Evolutionary conservation across 2,113 vertebrate species (phyloP).

Genomic region (Cyphomyrus plagiostoma): DNA sequence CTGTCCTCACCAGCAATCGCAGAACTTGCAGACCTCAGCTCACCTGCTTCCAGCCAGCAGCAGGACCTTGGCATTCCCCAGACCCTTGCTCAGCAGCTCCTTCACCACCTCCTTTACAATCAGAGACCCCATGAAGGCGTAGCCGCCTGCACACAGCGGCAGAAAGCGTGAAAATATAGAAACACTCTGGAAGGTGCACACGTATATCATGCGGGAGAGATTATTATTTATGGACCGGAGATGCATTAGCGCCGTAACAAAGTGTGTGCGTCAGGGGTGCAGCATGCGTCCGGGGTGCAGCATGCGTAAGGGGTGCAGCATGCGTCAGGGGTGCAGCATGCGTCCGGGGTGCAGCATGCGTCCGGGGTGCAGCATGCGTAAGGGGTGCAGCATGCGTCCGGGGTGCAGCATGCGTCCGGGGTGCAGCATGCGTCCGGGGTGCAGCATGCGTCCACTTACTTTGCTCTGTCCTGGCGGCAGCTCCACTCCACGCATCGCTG

Average conservation of each 20-base stretch:
- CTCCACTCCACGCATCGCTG: conserved; percentile 95
- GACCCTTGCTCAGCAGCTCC: conserved; percentile 79
- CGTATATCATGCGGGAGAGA: neutral
- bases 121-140: conserved; percentile 93
- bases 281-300: neutral
- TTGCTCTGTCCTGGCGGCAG: conserved; percentile 79
- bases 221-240: neutral
- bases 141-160: conserved; percentile 65
- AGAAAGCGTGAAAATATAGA: neutral
- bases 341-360: neutral
- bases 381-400: too few species aligned
- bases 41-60: conserved; percentile 96
- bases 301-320: too few species aligned
- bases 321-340: too few species aligned
- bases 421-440: neutral
- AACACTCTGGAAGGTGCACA: neutral
- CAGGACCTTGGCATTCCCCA: conserved; percentile 83
- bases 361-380: neutral
- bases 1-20: neutral
- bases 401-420: neutral
- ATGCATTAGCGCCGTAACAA: neutral
- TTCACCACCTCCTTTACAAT: conserved; percentile 93
- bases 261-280: neutral
- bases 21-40: conserved; percentile 16
- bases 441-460: conserved; percentile 61